phyloP scores from a whole-genome alignment of 2,888 invertebrate species.

The Stictocephala bisonia region DNA sequence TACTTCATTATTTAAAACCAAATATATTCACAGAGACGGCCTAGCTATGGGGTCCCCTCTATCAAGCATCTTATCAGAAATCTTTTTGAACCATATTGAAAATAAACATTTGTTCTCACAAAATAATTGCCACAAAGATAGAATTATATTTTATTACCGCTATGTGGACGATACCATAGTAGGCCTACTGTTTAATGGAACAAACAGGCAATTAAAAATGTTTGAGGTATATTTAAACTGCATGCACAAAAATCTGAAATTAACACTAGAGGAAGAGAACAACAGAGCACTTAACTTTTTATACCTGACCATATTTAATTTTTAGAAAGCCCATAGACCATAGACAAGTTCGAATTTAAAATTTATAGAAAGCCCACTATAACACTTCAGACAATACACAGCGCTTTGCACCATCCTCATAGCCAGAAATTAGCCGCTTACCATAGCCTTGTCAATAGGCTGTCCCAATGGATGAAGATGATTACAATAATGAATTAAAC shows the following conservation, averaged over 20 bases:
- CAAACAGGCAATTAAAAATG: neutral
- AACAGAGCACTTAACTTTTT: neutral
- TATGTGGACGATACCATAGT: slow-evolving; percentile 2
- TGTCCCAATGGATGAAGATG: neutral
- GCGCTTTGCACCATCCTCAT: neutral
- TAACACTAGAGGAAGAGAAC: neutral
- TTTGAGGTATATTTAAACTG: neutral
- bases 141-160: neutral
- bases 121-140: neutral
- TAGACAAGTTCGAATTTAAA: neutral
- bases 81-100: slow-evolving; percentile 19
- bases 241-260: neutral
- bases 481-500: slow-evolving; percentile 3
- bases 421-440: neutral
- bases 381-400: neutral
- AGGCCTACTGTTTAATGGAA: neutral
- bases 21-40: slow-evolving; percentile 1
- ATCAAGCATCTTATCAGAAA: slow-evolving; percentile 11
- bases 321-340: neutral
- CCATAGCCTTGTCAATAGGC: neutral
- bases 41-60: slow-evolving; percentile 34
- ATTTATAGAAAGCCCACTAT: slow-evolving; percentile 5
- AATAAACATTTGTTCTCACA: neutral
- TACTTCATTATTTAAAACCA: neutral
- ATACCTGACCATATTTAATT: neutral